A percentile compares a stretch with the other conserved stretches of the same genome.
Evolutionary conservation across 2,113 vertebrate genomes (phyloP).

Genomic region (Microcebus ravelobensis): DNA sequence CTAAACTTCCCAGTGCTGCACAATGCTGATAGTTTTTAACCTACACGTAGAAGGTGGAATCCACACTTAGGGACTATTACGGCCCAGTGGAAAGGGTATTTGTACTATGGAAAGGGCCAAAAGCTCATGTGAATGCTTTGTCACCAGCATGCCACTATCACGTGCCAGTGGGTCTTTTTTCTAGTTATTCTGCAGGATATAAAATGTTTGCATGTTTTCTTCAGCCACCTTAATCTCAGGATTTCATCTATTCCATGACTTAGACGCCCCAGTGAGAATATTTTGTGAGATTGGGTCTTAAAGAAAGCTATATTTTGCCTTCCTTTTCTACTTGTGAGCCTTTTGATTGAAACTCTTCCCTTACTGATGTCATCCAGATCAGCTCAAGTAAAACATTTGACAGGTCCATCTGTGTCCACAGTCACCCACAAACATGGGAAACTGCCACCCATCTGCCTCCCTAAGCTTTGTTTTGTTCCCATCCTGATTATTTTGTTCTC

Average conservation of each 20-base stretch:
- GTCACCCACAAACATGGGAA: constrained; percentile 37
- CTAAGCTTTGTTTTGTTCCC: not conserved
- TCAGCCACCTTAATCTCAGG: not conserved
- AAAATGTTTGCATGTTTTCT: not conserved
- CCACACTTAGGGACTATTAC: not conserved
- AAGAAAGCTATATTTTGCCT: not conserved
- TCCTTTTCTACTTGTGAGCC: not conserved
- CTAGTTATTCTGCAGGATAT: not conserved
- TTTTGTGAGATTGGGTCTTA: not conserved
- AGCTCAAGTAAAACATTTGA: constrained; percentile 48
- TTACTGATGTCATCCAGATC: constrained; percentile 9
- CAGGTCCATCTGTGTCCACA: constrained; percentile 47
- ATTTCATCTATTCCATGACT: not conserved
- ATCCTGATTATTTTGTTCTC: constrained; percentile 32
- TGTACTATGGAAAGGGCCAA: not conserved
- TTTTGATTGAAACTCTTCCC: not conserved
- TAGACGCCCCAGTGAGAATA: not conserved
- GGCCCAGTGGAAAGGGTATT: not conserved
- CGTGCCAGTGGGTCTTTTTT: not conserved
- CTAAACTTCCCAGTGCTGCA: not conserved
- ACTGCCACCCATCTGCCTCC: constrained; percentile 53
- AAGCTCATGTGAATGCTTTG: not conserved
- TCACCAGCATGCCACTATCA: not conserved
- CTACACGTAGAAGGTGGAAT: not conserved
- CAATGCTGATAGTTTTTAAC: not conserved